Conservation (phyloP, 2,113 vertebrate species). For the Nycticebus coucang region DNA sequence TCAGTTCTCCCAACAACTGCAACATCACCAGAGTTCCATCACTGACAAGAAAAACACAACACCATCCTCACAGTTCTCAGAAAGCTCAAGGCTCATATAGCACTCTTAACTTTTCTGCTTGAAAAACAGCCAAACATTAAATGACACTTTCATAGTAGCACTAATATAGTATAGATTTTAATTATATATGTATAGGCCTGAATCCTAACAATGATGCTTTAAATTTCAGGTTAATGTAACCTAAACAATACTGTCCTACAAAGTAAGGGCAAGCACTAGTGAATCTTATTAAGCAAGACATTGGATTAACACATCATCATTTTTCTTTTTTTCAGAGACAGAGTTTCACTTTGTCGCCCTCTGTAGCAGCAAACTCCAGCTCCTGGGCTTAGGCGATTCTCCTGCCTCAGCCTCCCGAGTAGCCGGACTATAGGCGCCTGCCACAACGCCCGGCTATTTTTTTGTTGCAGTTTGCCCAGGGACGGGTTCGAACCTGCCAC, state of each 20-base stretch:
- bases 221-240: constrained; percentile 77
- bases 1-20: neutral
- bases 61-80: constrained; percentile 14
- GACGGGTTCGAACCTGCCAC: no score
- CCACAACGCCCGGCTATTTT: no score
- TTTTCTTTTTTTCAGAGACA: constrained; percentile 8
- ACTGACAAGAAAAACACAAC: constrained; percentile 61
- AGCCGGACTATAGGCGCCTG: no score
- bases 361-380: no score
- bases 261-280: constrained; percentile 78
- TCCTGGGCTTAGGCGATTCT: no score
- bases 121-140: constrained; percentile 69
- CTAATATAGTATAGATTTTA: constrained; percentile 44
- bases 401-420: no score
- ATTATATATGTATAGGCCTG: constrained; percentile 58
- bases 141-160: constrained; percentile 68
- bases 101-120: constrained; percentile 64
- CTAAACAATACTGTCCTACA: constrained; percentile 79
- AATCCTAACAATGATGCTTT: constrained; percentile 66
- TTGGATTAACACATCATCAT: constrained; percentile 51
- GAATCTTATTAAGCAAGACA: constrained; percentile 68
- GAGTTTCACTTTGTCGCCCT: no score
- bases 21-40: constrained; percentile 50
- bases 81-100: constrained; percentile 62
- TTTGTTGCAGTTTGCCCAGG: no score